A percentile compares a stretch with the other conserved stretches of the same genome.
These are phyloP conservation scores for Suillia variegata DNA, from an alignment of 2,888 invertebrate genomes.

Conservation along the genomic window DNA sequence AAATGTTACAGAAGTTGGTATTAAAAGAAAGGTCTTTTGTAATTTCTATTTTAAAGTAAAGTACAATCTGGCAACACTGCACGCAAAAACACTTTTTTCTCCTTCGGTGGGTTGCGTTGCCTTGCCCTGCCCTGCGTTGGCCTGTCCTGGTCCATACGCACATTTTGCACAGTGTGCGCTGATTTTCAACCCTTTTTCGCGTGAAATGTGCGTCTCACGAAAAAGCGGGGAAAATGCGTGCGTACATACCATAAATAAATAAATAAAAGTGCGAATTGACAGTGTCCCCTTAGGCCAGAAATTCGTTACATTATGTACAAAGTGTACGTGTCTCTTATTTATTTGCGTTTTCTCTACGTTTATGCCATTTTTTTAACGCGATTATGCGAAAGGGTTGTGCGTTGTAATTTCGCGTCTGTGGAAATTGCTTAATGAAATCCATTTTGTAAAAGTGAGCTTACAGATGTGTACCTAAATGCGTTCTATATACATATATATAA, in stretches of 20 bases:
- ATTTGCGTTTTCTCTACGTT: not conserved
- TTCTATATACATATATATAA: no score
- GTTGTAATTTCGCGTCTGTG: constrained; percentile 36
- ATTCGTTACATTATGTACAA: not conserved
- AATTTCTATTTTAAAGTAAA: no score
- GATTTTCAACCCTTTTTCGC: constrained; percentile 16
- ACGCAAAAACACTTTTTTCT: constrained; percentile 18
- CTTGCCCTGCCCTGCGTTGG: no score
- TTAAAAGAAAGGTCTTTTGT: no score
- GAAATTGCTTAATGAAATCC: constrained; percentile 53
- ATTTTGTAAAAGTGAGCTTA: constrained; percentile 31
- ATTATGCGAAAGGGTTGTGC: constrained; percentile 37
- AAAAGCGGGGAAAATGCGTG: constrained; percentile 18
- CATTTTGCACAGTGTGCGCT: constrained; percentile 35
- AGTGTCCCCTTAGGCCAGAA: no score
- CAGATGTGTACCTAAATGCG: constrained; percentile 1
- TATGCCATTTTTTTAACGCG: not conserved
- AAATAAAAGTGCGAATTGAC: not conserved
- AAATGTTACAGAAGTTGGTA: no score
- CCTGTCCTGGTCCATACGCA: constrained; percentile 40
- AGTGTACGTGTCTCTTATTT: not conserved
- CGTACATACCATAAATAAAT: constrained; percentile 2
- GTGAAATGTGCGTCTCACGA: no score
- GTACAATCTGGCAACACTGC: constrained; percentile 42
- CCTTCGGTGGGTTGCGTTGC: constrained; percentile 28